Evolutionary conservation across 2,113 vertebrate genomes (phyloP).

Genomic region (Callospermophilus lateralis): DNA sequence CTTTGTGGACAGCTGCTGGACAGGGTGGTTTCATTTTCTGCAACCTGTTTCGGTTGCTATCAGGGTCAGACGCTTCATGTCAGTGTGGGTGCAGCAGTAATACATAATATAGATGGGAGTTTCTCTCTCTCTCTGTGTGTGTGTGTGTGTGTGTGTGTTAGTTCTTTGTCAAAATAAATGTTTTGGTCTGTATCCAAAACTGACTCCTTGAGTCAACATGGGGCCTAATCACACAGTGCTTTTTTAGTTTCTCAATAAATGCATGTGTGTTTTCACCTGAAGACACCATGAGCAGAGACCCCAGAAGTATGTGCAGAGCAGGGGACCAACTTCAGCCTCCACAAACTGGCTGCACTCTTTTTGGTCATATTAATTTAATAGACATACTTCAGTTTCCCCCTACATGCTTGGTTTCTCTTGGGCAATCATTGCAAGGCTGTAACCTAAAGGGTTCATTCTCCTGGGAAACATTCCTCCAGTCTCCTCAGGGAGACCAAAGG

Average conservation of each 20-base stretch:
- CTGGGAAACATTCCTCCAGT: background rate
- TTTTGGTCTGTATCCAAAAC: slow-evolving; percentile 7
- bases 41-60: background rate
- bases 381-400: background rate
- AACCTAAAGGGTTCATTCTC: background rate
- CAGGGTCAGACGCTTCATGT: background rate
- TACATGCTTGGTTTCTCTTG: background rate
- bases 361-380: background rate
- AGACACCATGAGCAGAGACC: background rate
- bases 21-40: background rate
- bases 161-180: background rate
- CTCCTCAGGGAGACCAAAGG: background rate
- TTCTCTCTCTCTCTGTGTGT: background rate
- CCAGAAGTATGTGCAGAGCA: background rate
- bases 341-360: background rate
- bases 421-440: background rate
- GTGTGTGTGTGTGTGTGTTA: background rate
- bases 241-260: slow-evolving; percentile 43
- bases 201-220: background rate
- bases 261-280: background rate
- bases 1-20: background rate
- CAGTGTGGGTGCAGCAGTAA: background rate
- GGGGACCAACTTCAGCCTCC: background rate
- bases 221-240: background rate
- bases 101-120: background rate